These are phyloP conservation scores for Aproaerema taeniolella DNA, from an alignment of 2,888 invertebrate genomes.

Conservation along the genomic window DNA sequence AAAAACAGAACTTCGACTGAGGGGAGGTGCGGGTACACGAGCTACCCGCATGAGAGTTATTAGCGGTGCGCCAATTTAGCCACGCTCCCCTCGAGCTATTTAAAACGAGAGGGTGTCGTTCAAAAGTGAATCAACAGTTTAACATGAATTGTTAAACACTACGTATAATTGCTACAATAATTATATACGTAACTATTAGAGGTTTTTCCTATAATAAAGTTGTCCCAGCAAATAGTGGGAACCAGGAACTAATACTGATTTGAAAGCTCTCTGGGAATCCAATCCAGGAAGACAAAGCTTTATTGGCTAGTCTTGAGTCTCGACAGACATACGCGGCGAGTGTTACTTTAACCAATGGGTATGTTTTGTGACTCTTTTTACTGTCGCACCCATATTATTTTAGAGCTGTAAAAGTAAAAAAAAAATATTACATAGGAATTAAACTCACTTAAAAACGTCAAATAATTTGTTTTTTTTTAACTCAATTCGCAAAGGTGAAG, in stretches of 20 bases:
- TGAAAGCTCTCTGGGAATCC: neutral
- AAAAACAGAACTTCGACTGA: slow-evolving; percentile 26
- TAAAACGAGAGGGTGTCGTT: slow-evolving; percentile 54
- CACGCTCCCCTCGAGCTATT: slow-evolving; percentile 54
- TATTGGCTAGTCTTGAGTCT: neutral
- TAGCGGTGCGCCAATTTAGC: slow-evolving; percentile 65
- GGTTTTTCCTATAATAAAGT: neutral
- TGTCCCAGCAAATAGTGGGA: neutral
- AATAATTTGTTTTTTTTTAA: no score
- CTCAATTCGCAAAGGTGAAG: no score
- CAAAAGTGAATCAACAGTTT: slow-evolving; percentile 46
- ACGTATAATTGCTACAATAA: slow-evolving; percentile 1
- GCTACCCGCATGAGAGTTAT: slow-evolving; percentile 65
- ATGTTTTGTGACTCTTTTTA: no score
- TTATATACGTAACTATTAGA: no score
- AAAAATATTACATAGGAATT: no score
- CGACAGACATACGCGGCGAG: no score
- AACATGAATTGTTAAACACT: slow-evolving; percentile 21
- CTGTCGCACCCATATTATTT: no score
- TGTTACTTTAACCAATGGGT: no score
- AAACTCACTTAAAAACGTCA: no score
- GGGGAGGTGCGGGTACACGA: slow-evolving; percentile 33
- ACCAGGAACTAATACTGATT: slow-evolving; percentile 1
- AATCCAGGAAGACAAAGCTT: neutral
- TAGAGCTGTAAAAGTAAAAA: no score